These are phyloP conservation scores for Anoplopoma fimbria DNA, from an alignment of 2,113 vertebrate genomes.

Conservation along the genomic window DNA sequence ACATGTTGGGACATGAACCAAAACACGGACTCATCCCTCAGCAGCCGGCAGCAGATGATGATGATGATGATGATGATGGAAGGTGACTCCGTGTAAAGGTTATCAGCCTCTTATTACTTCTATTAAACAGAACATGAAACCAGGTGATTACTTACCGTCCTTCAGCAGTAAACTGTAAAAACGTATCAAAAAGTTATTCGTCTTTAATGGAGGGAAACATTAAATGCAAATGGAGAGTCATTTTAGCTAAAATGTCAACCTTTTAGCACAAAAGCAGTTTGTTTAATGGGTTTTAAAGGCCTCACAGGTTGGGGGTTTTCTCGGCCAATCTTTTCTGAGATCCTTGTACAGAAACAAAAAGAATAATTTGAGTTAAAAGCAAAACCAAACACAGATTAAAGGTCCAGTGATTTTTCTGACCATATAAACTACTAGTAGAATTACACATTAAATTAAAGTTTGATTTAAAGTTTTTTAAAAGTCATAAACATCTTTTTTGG, in stretches of 20 bases:
- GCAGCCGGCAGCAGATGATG: conserved; percentile 15
- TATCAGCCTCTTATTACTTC: conserved; percentile 39
- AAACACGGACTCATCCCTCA: conserved; percentile 47
- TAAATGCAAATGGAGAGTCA: conserved; percentile 54
- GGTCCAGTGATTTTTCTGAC: neutral
- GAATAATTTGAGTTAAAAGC: neutral
- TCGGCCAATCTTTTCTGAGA: neutral
- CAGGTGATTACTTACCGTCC: conserved; percentile 33
- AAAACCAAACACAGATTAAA: conserved; percentile 3
- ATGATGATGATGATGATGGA: neutral
- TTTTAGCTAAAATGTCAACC: conserved; percentile 42
- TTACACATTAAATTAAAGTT: too few species aligned
- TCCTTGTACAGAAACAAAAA: neutral
- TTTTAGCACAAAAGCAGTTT: conserved; percentile 35
- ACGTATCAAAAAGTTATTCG: conserved; percentile 37
- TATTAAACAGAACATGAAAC: conserved; percentile 47
- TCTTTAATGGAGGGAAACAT: conserved; percentile 45
- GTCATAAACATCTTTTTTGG: too few species aligned
- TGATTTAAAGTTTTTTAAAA: too few species aligned
- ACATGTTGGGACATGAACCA: conserved; percentile 30
- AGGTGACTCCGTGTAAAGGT: conserved; percentile 29
- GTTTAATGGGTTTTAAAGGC: conserved; percentile 53
- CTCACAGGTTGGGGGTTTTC: conserved; percentile 12
- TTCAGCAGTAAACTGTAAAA: conserved; percentile 41
- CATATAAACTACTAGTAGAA: too few species aligned